Evolutionary conservation across 1,140 invertebrate species (phyloP), one percentile per base, ranked within the genome.

Genomic region (Zaprionus ghesquierei): DNA sequence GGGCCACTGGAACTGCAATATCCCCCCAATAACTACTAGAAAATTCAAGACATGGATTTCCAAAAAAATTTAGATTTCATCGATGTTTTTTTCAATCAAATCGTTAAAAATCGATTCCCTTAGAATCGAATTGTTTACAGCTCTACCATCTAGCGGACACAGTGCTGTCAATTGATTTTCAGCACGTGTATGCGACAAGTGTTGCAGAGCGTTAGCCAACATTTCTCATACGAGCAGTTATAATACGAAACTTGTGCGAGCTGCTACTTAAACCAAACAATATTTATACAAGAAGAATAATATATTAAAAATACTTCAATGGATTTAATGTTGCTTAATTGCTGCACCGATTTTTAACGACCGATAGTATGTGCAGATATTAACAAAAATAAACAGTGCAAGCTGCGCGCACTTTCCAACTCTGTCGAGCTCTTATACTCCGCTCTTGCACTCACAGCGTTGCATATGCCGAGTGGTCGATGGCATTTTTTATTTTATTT

Each of bases 371-470:
- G 1, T 15, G 35, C n/a, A 13, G 35, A 38, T 15, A 41, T 41
- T 41, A 41, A 8, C 35, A 15, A 15, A 41, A 18, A 1, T 41
- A 41, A 41, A 41, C 35, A 38, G 35, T 38, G 33, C 33, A 38
- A 1, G 13, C 35, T 15, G n/a, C 2, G 35, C 29, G 13, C 41
- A 38, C 13, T 70, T 70, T 55, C 8, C 60, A 63, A 15, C 60
- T 49, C 68, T 60, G 35, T 15, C n/a, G 15, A 15, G n/a, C 9
- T 9, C 10, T 9, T 41, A 27, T 60, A 49, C 68, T 70, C 82
- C 82, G 82, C 82, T n/a, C 87, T 87, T 63, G 64, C 73, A 70
- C 74, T 56, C 59, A 71, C 80, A 86, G 78, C 81, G 80, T 85
- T 85, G 77, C 69, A 72, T 63, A 75, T 76, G 58, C 65, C 56